A percentile compares a stretch with the other conserved stretches of the same genome.
Evolutionary conservation across 2,113 vertebrate species (phyloP).

Genomic region (Ciconia maguari): DNA sequence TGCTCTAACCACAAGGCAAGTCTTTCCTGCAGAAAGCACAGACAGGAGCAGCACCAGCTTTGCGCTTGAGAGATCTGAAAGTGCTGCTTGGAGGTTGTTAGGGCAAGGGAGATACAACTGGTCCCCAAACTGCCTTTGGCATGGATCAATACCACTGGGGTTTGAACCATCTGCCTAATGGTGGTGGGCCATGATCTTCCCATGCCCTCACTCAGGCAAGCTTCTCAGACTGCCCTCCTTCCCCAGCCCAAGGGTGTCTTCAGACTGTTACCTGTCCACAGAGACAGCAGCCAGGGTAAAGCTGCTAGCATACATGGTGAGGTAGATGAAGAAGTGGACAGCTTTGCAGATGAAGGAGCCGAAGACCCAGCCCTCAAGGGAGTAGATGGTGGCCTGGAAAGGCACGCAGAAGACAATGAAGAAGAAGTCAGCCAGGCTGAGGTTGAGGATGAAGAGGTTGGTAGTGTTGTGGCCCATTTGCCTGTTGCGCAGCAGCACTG

Average conservation of each 20-base stretch:
- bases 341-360: slow-evolving; percentile 89
- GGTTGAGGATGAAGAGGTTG: slow-evolving; percentile 89
- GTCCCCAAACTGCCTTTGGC: not conserved
- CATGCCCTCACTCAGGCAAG: not conserved
- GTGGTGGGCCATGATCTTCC: not conserved
- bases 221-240: not conserved
- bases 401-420: slow-evolving; percentile 91
- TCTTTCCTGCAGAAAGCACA: not conserved
- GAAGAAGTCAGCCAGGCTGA: slow-evolving; percentile 89
- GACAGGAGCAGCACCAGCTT: not conserved
- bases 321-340: slow-evolving; percentile 90
- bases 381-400: slow-evolving; percentile 91
- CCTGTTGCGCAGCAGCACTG: slow-evolving; percentile 81
- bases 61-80: not conserved
- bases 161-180: not conserved
- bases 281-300: slow-evolving; percentile 87
- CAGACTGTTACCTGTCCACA: slow-evolving; percentile 80
- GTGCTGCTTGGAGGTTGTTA: not conserved
- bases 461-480: slow-evolving; percentile 86
- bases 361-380: slow-evolving; percentile 87
- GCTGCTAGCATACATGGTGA: slow-evolving; percentile 91
- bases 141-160: not conserved
- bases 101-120: not conserved
- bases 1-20: not conserved
- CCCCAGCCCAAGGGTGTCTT: not conserved